A percentile compares a stretch with the other conserved stretches of the same genome.
phyloP scores from a whole-genome alignment of 1,140 invertebrate species.

The Drosophila tristis region DNA sequence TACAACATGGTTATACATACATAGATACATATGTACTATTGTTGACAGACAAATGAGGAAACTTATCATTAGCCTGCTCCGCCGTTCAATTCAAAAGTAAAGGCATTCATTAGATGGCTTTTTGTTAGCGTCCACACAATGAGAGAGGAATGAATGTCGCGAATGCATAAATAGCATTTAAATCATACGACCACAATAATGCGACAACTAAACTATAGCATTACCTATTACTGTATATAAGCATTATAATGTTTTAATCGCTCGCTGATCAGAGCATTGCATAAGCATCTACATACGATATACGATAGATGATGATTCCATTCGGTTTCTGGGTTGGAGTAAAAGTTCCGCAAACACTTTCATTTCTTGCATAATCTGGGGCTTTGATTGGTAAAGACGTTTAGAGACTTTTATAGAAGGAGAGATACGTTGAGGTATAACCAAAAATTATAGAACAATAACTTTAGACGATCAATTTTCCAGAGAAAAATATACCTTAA shows the following conservation, averaged over 20 bases:
- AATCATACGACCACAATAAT: constrained; percentile 61
- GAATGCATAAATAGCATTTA: constrained; percentile 56
- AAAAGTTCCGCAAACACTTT: constrained; percentile 75
- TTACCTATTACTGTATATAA: constrained; percentile 30
- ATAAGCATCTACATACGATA: constrained; percentile 11
- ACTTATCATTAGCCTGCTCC: constrained; percentile 66
- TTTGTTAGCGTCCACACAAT: constrained; percentile 52
- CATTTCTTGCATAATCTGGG: constrained; percentile 47
- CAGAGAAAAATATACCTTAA: no score
- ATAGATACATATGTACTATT: no score
- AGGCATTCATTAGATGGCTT: constrained; percentile 58
- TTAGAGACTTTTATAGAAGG: no score
- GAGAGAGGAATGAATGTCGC: constrained; percentile 33
- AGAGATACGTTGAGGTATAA: neutral
- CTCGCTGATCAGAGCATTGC: constrained; percentile 27
- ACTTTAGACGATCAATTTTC: no score
- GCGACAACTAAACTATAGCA: constrained; percentile 27
- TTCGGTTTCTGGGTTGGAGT: constrained; percentile 32
- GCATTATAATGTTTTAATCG: constrained; percentile 66
- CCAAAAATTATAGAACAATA: neutral
- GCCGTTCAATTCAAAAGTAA: constrained; percentile 57
- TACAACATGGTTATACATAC: neutral
- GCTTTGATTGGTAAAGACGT: no score
- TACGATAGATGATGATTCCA: constrained; percentile 3
- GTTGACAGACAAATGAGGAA: constrained; percentile 65